These are phyloP conservation scores for Cryptophagus acutangulus DNA, from an alignment of 2,888 invertebrate species.

Conservation along the genomic window DNA sequence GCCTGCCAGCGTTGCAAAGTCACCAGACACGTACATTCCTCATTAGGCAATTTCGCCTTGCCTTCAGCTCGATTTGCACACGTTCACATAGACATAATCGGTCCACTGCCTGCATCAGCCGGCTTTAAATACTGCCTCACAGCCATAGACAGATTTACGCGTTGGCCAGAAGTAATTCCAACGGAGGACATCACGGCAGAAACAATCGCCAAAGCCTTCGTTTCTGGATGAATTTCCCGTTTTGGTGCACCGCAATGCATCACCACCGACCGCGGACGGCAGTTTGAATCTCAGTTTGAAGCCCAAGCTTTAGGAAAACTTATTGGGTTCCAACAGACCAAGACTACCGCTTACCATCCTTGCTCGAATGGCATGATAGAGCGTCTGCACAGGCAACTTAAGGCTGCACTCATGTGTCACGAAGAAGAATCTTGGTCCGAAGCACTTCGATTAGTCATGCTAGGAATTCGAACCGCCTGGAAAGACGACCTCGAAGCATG, in stretches of 20 bases:
- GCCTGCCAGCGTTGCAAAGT: neutral
- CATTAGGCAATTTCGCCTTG: neutral
- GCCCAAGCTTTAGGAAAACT: neutral
- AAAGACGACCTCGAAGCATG: conserved; percentile 12
- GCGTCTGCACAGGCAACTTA: conserved; percentile 19
- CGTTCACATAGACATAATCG: conserved; percentile 18
- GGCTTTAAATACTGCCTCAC: conserved; percentile 16
- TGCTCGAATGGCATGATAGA: conserved; percentile 25
- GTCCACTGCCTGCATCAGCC: conserved; percentile 15
- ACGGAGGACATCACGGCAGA: conserved; percentile 1
- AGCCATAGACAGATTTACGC: conserved; percentile 19
- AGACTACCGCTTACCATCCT: conserved; percentile 23
- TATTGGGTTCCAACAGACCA: conserved; percentile 6
- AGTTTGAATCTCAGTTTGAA: neutral
- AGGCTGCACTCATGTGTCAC: conserved; percentile 13
- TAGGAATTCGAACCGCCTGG: conserved; percentile 8
- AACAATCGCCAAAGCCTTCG: conserved; percentile 2
- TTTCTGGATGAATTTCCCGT: conserved; percentile 6
- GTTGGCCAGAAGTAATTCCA: conserved; percentile 22
- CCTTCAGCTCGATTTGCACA: conserved; percentile 9
- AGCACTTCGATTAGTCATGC: conserved; percentile 12
- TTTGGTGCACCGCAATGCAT: conserved; percentile 11
- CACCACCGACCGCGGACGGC: conserved; percentile 8
- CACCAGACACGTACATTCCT: neutral
- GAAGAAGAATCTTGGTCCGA: conserved; percentile 14